A percentile compares a stretch with the other conserved stretches of the same genome.
phyloP scores from a whole-genome alignment of 2,888 invertebrate genomes.

The Drosophila austrosaltans region DNA sequence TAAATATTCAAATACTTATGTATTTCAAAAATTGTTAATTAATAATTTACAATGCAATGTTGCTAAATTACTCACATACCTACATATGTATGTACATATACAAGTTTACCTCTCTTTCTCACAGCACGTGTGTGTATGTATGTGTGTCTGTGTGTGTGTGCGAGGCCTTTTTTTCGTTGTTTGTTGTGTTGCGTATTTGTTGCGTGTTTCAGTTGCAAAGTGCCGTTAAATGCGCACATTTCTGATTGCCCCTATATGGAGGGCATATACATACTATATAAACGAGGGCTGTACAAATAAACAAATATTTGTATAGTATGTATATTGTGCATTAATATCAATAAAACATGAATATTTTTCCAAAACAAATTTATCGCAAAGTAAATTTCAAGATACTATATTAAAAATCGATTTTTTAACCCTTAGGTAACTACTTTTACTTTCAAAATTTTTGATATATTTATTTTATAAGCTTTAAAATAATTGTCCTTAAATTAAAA shows the following conservation, averaged over 20 bases:
- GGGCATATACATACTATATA: constrained; percentile 2
- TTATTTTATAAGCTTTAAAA: too few species aligned
- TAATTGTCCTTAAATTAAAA: too few species aligned
- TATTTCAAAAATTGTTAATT: constrained; percentile 48
- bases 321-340: not conserved
- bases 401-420: too few species aligned
- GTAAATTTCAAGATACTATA: not conserved
- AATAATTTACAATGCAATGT: constrained; percentile 51
- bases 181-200: constrained; percentile 28
- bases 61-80: constrained; percentile 38
- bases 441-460: too few species aligned
- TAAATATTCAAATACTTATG: constrained; percentile 47
- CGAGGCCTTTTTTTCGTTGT: constrained; percentile 7
- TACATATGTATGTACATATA: not conserved
- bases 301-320: constrained; percentile 18
- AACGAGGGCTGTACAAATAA: constrained; percentile 40
- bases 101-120: not conserved
- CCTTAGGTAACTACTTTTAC: too few species aligned
- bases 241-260: constrained; percentile 20
- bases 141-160: constrained; percentile 15
- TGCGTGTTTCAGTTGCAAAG: constrained; percentile 48
- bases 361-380: not conserved
- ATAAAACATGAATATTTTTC: too few species aligned
- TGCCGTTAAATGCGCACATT: constrained; percentile 47
- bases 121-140: not conserved